A percentile compares a stretch with the other conserved stretches of the same genome.
phyloP scores from a whole-genome alignment of 1,140 invertebrate species.

The Bombus haemorrhoidalis region DNA sequence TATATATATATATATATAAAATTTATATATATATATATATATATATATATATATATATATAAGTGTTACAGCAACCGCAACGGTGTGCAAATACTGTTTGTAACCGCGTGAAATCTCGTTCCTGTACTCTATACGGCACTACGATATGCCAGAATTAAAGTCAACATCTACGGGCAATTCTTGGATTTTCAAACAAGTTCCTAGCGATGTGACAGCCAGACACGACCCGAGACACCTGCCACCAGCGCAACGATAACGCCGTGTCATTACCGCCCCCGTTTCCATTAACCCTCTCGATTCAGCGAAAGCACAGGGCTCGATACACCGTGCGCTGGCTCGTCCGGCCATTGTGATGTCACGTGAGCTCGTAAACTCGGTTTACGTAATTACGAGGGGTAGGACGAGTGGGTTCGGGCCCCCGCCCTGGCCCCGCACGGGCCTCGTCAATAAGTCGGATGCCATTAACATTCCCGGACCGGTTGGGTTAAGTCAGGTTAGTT shows the following conservation, averaged over 20 bases:
- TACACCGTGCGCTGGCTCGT: not conserved
- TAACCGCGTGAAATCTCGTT: no score
- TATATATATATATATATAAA: no score
- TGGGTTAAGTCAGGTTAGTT: constrained; percentile 70
- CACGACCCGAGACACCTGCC: not conserved
- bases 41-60: no score
- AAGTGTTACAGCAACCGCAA: no score
- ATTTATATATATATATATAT: no score
- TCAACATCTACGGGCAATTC: not conserved
- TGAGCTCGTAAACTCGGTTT: constrained; percentile 56
- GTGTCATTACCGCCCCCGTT: not conserved
- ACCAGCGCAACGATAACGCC: not conserved
- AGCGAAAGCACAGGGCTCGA: not conserved
- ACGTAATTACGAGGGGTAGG: constrained; percentile 58
- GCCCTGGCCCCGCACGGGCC: constrained; percentile 22
- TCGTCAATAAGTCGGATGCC: constrained; percentile 68
- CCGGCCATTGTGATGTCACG: constrained; percentile 49
- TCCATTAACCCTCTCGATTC: constrained; percentile 22
- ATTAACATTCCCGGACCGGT: constrained; percentile 68
- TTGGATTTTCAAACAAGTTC: not conserved
- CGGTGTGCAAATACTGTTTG: no score
- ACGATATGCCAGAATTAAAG: no score
- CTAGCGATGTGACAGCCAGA: not conserved
- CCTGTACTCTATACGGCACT: no score
- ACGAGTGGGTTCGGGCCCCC: not conserved